Evolutionary conservation across 2,797 vertebrate species (phyloP).

Genomic region (Balearica regulorum): DNA sequence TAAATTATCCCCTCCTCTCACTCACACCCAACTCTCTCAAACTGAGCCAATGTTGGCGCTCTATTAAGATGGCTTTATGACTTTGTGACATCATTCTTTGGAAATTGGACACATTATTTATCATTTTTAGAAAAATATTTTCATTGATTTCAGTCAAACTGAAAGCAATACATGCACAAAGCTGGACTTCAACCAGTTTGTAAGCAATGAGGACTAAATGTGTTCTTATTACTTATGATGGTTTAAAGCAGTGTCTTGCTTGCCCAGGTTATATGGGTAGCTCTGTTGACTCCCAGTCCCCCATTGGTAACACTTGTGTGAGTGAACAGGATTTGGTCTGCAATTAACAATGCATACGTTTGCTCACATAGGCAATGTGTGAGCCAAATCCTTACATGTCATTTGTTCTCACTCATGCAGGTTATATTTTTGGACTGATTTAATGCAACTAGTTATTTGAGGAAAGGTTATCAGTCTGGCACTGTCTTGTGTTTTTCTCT

Average conservation of each 20-base stretch:
- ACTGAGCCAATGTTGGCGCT: background rate
- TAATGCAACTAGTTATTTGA: background rate
- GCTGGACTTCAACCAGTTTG: background rate
- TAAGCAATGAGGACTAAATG: background rate
- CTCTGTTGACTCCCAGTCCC: background rate
- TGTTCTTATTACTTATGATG: background rate
- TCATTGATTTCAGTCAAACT: background rate
- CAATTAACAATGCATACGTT: background rate
- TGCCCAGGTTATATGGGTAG: background rate
- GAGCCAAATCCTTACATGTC: background rate
- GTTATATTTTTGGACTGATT: background rate
- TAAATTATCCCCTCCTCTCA: background rate
- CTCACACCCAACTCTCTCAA: background rate
- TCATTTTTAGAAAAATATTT: conserved; percentile 50
- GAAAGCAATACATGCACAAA: background rate
- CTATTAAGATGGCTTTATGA: background rate
- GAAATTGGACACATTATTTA: background rate
- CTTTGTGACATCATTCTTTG: background rate
- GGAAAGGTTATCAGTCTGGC: background rate
- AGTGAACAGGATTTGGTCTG: background rate
- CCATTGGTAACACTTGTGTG: background rate
- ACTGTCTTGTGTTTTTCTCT: background rate
- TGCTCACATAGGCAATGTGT: background rate
- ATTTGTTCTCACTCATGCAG: background rate
- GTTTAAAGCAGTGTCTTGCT: background rate